These are phyloP conservation scores for Halictus rubicundus DNA, from an alignment of 1,140 invertebrate species.

Conservation along the genomic window DNA sequence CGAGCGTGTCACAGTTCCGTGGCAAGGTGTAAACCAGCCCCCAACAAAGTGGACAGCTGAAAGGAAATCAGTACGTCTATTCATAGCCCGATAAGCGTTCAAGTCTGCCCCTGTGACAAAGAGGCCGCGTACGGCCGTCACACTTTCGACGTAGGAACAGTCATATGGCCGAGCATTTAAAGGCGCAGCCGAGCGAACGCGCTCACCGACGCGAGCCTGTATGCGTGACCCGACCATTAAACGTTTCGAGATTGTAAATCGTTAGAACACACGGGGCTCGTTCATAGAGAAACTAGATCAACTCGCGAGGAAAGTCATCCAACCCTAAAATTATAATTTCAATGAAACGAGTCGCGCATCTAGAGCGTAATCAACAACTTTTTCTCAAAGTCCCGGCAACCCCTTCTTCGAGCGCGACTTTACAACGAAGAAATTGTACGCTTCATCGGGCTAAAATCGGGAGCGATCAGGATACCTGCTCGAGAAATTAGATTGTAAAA, in stretches of 20 bases:
- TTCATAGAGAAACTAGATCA: conserved; percentile 7
- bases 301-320: too few species aligned
- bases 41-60: conserved; percentile 54
- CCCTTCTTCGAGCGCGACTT: too few species aligned
- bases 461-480: too few species aligned
- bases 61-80: conserved; percentile 72
- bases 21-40: conserved; percentile 32
- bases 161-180: conserved; percentile 51
- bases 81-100: conserved; percentile 71
- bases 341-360: too few species aligned
- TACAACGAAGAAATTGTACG: too few species aligned
- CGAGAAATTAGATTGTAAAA: background rate
- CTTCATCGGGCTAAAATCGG: too few species aligned
- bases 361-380: too few species aligned
- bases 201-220: conserved; percentile 13
- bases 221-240: conserved; percentile 20
- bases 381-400: too few species aligned
- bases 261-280: background rate
- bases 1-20: conserved; percentile 24
- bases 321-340: too few species aligned
- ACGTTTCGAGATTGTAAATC: conserved; percentile 38
- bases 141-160: conserved; percentile 31
- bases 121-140: conserved; percentile 50
- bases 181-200: conserved; percentile 35
- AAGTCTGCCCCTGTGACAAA: conserved; percentile 58